Base-by-base conservation (phyloP, 2,797 vertebrate species). In the Pampus argenteus region DNA sequence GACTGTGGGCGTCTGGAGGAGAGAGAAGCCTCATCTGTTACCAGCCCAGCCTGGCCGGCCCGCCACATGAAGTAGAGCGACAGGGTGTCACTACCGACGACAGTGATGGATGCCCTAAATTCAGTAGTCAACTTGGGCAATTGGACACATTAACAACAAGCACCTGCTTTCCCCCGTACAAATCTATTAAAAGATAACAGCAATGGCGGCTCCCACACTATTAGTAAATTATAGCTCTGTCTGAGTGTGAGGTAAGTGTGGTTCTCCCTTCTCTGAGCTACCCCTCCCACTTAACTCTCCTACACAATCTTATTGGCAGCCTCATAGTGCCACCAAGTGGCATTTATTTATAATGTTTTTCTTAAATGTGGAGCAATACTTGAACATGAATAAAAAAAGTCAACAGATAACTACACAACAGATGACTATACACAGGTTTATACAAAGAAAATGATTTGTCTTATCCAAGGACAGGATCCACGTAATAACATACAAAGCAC, bases 131-230 rank as follows among this genome's bases (percentile, higher is more conserved):
- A 95, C 92, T 94, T 93, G 92, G 93, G 93, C 94, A 95, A 95
- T 95, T 94, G 93, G 94, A 95, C 92, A 91, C 94, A 95, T 95
- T 95, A 95, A 95, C 93, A 95, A 95, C 92, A 93, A 92, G 92
- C 94, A 95, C 94, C 94, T 95, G 94, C 92, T 94, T 95, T 95
- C 91, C 92, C 91, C 92, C 86, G 83, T 95, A 95, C 93, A 94
- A 95, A 95, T 95, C 94, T 95, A 95, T 95, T 95, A 95, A 95
- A 95, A 95, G 94, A 95, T 95, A 95, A 94, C 94, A 93, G 93
- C 90, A 94, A 94, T 91, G 89, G 92, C 88, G 81, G 89, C 92
- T 92, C 86, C 83, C 57, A 84, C 92, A 93, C 91, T 94, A 93
- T 94, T 95, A 93, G 93, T 94, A 95, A 94, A 95, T 94, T 94